phyloP scores from a whole-genome alignment of 2,113 vertebrate species.

The Heterochromis multidens region DNA sequence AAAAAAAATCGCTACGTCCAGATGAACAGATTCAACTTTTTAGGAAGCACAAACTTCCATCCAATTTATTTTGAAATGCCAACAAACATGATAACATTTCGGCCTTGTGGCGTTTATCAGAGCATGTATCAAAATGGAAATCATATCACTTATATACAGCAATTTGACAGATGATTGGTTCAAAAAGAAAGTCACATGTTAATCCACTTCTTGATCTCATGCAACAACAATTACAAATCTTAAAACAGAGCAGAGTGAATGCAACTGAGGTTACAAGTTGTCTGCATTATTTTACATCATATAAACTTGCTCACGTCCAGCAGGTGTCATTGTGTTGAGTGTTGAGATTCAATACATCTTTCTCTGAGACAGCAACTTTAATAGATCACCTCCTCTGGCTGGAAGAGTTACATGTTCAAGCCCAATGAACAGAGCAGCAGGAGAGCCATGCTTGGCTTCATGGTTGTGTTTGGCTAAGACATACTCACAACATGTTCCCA shows the following conservation, averaged over 20 bases:
- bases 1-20: too few species aligned
- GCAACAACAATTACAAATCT: rapidly evolving
- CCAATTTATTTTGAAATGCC: not conserved
- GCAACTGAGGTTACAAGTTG: rapidly evolving
- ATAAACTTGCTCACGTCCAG: not conserved
- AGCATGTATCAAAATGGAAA: not conserved
- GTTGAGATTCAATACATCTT: not conserved
- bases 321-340: not conserved
- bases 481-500: rapidly evolving
- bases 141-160: not conserved
- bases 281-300: not conserved
- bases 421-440: not conserved
- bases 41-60: too few species aligned
- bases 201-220: not conserved
- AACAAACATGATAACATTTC: not conserved
- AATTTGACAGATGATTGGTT: not conserved
- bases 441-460: not conserved
- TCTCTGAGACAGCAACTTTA: not conserved
- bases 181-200: too few species aligned
- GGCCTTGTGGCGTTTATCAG: rapidly evolving
- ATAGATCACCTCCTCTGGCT: too few species aligned
- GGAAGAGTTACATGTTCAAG: not conserved
- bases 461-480: not conserved
- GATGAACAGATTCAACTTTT: too few species aligned
- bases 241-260: not conserved